Base-by-base conservation (phyloP, 2,888 invertebrate species). In the Lasioglossum malachurum region DNA sequence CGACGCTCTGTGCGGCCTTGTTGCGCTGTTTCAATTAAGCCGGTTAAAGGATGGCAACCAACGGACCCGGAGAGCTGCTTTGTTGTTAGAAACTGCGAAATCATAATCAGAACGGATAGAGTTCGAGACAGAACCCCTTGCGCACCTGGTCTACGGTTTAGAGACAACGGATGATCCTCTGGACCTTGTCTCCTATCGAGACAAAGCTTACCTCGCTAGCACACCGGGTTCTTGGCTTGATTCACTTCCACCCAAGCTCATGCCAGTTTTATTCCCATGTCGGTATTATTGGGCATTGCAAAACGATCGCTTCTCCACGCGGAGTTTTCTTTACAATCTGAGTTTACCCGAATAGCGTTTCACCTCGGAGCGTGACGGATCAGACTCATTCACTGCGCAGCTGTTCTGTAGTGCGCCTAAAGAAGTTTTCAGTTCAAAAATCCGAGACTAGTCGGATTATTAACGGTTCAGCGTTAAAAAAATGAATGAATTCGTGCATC, bases 21-120 rank as follows among this genome's bases (percentile, higher is more conserved):
- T 83, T 83, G 60, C 78, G 71, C 64, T 60, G 78, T 75, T 84
- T 73, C 79, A 76, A 79, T 85, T 84, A 79, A 75, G 64, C 84
- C 46, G 67, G 78, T 84, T 84, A 84, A 83, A 75, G 64, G 49
- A 78, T 78, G 46, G 78, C 72, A 73, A 78, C 75, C 83, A 83
- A 84, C 35, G 74, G 49, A 60, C 35, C 41, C 75, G 31, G 75
- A 64, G 53, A 64, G 75, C 49, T 38, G 44, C 16, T 49, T 78
- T 41, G 67, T 64, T 49, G 75, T 75, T 72, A 23, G 64, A 1
- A 31, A 57, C 78, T 60, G 72, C 72, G 64, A 67, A 46, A 74
- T 60, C 35, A n/a, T 23, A 73, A 73, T 73, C 64, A 64, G 35
- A 64, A 64, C 31, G 64, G 19, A 64, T 64, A 64, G 64, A 64